Base-by-base conservation (phyloP, 2,113 vertebrate species). In the Beaufortia kweichowensis region DNA sequence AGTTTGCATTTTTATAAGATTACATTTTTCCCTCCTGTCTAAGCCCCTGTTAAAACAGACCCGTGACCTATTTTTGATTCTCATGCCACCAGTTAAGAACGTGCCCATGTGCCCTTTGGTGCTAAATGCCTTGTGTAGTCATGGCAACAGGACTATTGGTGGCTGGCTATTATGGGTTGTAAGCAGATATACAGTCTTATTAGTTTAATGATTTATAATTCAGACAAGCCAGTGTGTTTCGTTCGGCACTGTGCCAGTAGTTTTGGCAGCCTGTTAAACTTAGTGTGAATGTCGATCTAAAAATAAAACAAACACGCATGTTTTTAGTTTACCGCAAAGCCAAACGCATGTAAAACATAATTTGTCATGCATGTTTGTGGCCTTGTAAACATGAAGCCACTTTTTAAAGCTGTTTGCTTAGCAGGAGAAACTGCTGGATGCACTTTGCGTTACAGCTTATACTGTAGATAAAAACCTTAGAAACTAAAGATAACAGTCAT, bases 321-420 rank as follows among this genome's bases (percentile, higher is more conserved):
- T 71, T 71, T 53, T 39, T 59, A 8, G 0, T 59, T 71, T 43
- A 71, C 33, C 23, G 17, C 68, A 71, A 71, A 59, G 15, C 24
- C 68, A 19, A 23, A 56, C 21, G 23, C 48, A 35, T 69, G n/a
- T 55, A 55, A 69, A 23, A 55, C 67, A 69, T 59, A 71, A 71
- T 57, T 57, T 39, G 68, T 71, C 68, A 41, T 59, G 68, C 33
- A 24, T 59, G 53, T 71, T 59, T 59, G 33, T 59, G 55, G 55
- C 33, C 67, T 50, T 48, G 53, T 69, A 55, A 71, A 57, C 68
- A 71, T 59, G 39, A 59, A 71, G 53, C 26, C 68, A 57, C 68
- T 69, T 48, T 59, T 70, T 70, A 35, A 11, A n/a, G 21, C 50
- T 53, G 46, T 68, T 28, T 17, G 29, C 19, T 24, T 33, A 23